Conservation (phyloP, 23 tunicate genomes). For the Phallusia fumigata region DNA sequence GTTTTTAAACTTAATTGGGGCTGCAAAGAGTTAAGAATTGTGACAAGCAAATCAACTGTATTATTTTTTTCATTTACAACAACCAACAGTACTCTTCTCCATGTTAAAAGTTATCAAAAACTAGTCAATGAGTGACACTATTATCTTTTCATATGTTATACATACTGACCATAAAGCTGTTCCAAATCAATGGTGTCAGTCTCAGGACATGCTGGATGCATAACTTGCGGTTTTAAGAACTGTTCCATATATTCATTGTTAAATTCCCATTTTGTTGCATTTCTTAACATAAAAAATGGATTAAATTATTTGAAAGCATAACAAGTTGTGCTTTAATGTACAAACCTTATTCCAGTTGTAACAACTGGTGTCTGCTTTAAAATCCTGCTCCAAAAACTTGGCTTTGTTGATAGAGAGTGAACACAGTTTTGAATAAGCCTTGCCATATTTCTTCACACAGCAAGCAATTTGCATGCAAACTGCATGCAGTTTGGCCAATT, state of each 20-base stretch:
- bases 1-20: neutral
- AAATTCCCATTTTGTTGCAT: conserved; percentile 35
- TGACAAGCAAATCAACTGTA: neutral
- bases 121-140: too few species aligned
- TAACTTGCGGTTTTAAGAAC: neutral
- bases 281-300: neutral
- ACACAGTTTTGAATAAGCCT: conserved; percentile 1
- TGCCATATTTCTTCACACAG: neutral
- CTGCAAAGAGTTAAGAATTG: neutral
- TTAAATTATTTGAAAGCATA: neutral
- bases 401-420: neutral
- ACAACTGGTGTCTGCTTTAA: neutral
- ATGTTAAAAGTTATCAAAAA: too few species aligned
- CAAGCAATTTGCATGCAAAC: conserved; percentile 10
- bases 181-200: neutral
- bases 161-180: neutral
- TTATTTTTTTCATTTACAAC: too few species aligned
- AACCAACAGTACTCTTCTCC: too few species aligned
- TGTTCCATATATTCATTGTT: conserved; percentile 35
- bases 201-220: neutral
- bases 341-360: neutral
- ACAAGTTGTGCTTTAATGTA: too few species aligned
- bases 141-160: too few species aligned
- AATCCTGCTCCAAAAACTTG: neutral
- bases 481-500: conserved; percentile 6